Evolutionary conservation across 2,797 vertebrate species (phyloP).

Genomic region (Okamejei kenojei): DNA sequence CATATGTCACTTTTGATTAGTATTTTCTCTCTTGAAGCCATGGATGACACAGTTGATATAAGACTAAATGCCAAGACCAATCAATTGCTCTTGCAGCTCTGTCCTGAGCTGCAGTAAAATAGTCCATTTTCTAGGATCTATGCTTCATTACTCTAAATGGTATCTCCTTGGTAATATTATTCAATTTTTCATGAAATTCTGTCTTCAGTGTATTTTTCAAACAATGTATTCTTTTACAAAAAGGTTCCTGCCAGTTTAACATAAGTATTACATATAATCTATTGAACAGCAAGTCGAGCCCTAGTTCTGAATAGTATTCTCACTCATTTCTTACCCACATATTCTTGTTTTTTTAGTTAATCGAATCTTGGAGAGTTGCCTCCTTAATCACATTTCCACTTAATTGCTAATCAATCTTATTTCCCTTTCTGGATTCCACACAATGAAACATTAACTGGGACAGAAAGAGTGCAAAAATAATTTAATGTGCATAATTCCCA

Average conservation of each 20-base stretch:
- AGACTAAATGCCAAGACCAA: conserved; percentile 92
- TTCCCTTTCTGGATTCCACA: not conserved
- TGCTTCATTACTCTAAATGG: conserved; percentile 85
- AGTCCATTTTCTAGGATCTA: conserved; percentile 79
- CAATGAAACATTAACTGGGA: not conserved
- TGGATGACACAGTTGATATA: conserved; percentile 85
- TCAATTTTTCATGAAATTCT: conserved; percentile 76
- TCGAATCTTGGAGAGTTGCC: not conserved
- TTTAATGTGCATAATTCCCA: no score
- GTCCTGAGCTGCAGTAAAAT: conserved; percentile 75
- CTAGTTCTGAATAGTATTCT: not conserved
- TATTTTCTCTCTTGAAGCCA: conserved; percentile 87
- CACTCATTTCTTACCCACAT: not conserved
- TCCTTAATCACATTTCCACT: not conserved
- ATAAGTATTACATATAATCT: conserved; percentile 68
- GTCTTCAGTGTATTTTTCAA: conserved; percentile 66
- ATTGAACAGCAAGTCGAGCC: conserved; percentile 58
- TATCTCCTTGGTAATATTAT: conserved; percentile 87
- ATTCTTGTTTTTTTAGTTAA: not conserved
- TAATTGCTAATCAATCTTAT: not conserved
- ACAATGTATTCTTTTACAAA: conserved; percentile 70
- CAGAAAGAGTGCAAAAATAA: no score
- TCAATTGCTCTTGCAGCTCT: conserved; percentile 86
- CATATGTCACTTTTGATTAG: conserved; percentile 99
- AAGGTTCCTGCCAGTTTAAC: conserved; percentile 69